Conservation (phyloP, 2,888 invertebrate genomes). For the Chymomyza amoena region DNA sequence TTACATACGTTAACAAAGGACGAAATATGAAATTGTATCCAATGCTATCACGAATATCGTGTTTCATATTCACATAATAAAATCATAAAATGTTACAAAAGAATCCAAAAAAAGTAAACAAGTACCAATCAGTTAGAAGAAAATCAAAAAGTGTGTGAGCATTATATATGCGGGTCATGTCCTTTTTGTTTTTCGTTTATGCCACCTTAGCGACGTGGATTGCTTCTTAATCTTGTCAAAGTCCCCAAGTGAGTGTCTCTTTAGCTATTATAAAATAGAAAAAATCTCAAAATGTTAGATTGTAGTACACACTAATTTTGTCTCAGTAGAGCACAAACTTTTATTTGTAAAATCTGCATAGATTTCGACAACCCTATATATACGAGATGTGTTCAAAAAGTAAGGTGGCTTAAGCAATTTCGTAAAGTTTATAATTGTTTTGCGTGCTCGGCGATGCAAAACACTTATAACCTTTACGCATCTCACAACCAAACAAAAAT, state of each 20-base stretch:
- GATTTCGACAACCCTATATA: too few relatives aligned
- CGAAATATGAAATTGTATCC: conserved; percentile 22
- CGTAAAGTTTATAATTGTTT: too few relatives aligned
- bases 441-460: too few relatives aligned
- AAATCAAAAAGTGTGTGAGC: conserved; percentile 13
- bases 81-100: conserved; percentile 41
- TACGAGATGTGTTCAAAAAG: too few relatives aligned
- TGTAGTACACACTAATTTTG: too few relatives aligned
- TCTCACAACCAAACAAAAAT: too few relatives aligned
- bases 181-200: conserved; percentile 55
- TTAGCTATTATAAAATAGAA: not conserved
- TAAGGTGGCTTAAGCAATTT: too few relatives aligned
- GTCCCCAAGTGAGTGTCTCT: conserved; percentile 2
- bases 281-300: too few relatives aligned
- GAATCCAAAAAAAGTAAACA: conserved; percentile 9
- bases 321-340: too few relatives aligned
- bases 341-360: too few relatives aligned
- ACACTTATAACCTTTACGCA: too few relatives aligned
- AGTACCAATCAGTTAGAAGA: conserved; percentile 21
- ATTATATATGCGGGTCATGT: conserved; percentile 72
- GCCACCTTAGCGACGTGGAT: conserved; percentile 55
- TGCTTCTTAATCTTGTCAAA: conserved; percentile 40
- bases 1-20: conserved; percentile 1
- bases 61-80: conserved; percentile 66
- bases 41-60: conserved; percentile 68